A percentile compares a stretch with the other conserved stretches of the same genome.
Evolutionary conservation across 2,888 invertebrate species (phyloP).

Genomic region (Galeruca laticollis): DNA sequence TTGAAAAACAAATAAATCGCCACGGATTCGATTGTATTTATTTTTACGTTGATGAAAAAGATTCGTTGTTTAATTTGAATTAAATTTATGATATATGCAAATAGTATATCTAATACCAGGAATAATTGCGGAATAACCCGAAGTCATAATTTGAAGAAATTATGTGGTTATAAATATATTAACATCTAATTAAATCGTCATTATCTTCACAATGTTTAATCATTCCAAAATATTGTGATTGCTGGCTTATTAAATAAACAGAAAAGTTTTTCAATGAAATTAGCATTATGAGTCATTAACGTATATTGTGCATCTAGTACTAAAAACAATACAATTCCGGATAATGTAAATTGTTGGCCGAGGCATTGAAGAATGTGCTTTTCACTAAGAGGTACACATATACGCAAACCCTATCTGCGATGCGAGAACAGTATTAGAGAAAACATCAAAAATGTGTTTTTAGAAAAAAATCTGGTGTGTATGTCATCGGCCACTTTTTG

Average conservation of each 20-base stretch:
- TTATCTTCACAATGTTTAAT: conserved; percentile 5
- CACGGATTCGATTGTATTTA: conserved; percentile 4
- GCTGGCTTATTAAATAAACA: background rate
- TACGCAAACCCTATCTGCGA: no score
- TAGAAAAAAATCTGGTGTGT: no score
- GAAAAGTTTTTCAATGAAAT: background rate
- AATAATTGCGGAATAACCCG: conserved; percentile 16
- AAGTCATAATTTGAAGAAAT: conserved; percentile 6
- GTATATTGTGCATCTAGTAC: no score
- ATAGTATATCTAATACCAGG: conserved; percentile 7
- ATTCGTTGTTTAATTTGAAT: conserved; percentile 20
- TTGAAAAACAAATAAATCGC: background rate
- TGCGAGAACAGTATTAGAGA: no score
- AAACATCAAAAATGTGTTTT: no score
- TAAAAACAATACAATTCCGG: no score
- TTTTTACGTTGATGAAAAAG: background rate
- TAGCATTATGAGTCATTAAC: background rate
- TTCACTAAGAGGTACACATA: no score
- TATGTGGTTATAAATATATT: conserved; percentile 12
- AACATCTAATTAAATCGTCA: conserved; percentile 6
- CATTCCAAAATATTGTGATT: conserved; percentile 2
- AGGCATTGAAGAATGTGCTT: no score
- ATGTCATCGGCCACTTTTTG: no score
- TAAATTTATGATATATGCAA: conserved; percentile 31
- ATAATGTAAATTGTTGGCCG: no score